These are phyloP conservation scores for Xenopus laevis DNA, from an alignment of 2,113 vertebrate species.

Conservation along the genomic window DNA sequence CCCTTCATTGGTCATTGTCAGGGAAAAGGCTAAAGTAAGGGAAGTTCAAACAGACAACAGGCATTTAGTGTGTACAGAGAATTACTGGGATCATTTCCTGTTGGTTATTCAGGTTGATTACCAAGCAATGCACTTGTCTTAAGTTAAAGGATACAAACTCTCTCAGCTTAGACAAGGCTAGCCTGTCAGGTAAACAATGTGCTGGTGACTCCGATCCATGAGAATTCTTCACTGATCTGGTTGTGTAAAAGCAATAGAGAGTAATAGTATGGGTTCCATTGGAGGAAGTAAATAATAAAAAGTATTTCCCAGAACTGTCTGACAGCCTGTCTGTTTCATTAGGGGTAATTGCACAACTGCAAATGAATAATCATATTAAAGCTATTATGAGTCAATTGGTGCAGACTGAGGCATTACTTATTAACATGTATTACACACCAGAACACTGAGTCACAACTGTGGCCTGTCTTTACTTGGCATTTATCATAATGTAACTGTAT, in stretches of 20 bases:
- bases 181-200: slow-evolving; percentile 5
- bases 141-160: neutral
- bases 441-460: too few relatives aligned
- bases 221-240: neutral
- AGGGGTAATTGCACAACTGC: too few relatives aligned
- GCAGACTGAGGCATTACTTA: too few relatives aligned
- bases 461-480: too few relatives aligned
- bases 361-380: too few relatives aligned
- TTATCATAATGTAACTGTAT: too few relatives aligned
- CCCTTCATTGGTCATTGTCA: slow-evolving; percentile 46
- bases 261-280: neutral
- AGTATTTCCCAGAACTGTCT: neutral
- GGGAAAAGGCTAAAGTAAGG: slow-evolving; percentile 41
- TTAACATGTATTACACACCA: too few relatives aligned
- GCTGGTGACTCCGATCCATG: neutral
- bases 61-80: slow-evolving; percentile 45
- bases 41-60: neutral
- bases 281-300: neutral
- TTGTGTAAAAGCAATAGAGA: neutral
- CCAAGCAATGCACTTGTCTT: neutral
- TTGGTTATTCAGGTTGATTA: slow-evolving; percentile 36
- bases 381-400: too few relatives aligned
- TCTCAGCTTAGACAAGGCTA: neutral
- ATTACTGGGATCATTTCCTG: slow-evolving; percentile 49
- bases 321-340: neutral